These are phyloP conservation scores for Piaya cayana DNA, from an alignment of 2,113 vertebrate species.

Conservation along the genomic window DNA sequence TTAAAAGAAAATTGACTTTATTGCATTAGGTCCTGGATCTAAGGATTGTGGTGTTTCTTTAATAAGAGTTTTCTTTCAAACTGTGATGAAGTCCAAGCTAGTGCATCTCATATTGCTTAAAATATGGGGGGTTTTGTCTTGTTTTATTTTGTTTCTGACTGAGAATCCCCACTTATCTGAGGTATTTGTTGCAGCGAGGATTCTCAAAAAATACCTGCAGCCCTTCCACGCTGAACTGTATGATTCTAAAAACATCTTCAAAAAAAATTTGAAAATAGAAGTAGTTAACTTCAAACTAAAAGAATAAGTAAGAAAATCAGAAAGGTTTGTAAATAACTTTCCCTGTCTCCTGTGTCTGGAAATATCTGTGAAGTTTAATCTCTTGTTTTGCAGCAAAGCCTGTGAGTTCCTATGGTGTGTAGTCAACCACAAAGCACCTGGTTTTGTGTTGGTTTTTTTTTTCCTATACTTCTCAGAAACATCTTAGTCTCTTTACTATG, in stretches of 20 bases:
- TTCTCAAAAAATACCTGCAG: background rate
- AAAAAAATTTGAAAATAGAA: background rate
- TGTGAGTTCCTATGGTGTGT: background rate
- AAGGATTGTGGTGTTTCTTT: background rate
- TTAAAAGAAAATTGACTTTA: background rate
- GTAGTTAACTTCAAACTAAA: background rate
- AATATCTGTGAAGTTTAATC: background rate
- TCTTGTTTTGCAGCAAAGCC: background rate
- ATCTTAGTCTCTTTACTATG: background rate
- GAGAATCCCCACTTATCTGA: background rate
- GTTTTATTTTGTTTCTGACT: background rate
- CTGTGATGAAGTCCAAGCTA: background rate
- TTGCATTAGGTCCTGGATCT: background rate
- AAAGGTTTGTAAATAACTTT: background rate
- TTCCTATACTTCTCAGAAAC: background rate
- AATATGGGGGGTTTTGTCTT: background rate
- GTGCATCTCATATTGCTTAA: background rate
- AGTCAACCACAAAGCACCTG: background rate
- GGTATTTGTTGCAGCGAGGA: background rate
- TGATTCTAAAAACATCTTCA: background rate
- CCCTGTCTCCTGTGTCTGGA: background rate
- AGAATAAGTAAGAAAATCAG: accelerated
- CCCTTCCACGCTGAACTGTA: background rate
- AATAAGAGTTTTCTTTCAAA: background rate
- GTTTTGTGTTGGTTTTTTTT: background rate